Percentiles rank a stretch among this genome's conserved stretches.
These are phyloP conservation scores for Cassiopea andromeda DNA, from an alignment of 30 jellyfish, hydroid and myxozoan species.

Conservation along the genomic window DNA sequence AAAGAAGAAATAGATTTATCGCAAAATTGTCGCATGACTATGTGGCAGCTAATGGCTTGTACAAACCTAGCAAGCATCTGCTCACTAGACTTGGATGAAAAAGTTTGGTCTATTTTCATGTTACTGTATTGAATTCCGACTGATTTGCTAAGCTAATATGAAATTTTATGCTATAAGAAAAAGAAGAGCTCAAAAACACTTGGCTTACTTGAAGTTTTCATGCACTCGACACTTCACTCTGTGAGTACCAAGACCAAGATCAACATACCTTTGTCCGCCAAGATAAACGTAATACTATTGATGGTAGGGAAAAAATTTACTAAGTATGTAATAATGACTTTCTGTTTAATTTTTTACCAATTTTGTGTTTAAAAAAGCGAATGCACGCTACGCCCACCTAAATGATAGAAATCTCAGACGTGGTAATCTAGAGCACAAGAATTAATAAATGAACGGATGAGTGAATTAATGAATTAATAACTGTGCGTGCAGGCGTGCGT, in stretches of 20 bases:
- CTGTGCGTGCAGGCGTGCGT: too few species aligned
- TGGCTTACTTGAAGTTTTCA: constrained; percentile 79
- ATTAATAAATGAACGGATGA: too few species aligned
- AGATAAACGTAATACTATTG: constrained; percentile 71
- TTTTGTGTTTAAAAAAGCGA: too few species aligned
- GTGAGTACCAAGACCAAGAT: constrained; percentile 86
- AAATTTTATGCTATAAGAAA: not conserved
- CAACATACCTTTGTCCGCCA: constrained; percentile 85
- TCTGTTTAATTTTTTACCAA: too few species aligned
- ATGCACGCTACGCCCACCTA: too few species aligned
- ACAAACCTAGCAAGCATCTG: too few species aligned
- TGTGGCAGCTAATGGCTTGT: not conserved
- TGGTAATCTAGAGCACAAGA: too few species aligned
- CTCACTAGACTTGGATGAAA: too few species aligned
- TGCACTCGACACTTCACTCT: constrained; percentile 90
- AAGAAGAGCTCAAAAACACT: too few species aligned
- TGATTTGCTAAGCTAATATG: too few species aligned
- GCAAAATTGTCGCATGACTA: not conserved
- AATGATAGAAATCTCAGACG: too few species aligned
- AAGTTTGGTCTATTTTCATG: not conserved
- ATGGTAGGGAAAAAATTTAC: not conserved
- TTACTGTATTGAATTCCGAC: not conserved
- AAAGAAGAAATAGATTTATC: not conserved
- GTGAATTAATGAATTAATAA: too few species aligned
- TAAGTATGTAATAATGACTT: not conserved